Conservation (phyloP, 2,888 invertebrate species). For the Calameuta pallipes region DNA sequence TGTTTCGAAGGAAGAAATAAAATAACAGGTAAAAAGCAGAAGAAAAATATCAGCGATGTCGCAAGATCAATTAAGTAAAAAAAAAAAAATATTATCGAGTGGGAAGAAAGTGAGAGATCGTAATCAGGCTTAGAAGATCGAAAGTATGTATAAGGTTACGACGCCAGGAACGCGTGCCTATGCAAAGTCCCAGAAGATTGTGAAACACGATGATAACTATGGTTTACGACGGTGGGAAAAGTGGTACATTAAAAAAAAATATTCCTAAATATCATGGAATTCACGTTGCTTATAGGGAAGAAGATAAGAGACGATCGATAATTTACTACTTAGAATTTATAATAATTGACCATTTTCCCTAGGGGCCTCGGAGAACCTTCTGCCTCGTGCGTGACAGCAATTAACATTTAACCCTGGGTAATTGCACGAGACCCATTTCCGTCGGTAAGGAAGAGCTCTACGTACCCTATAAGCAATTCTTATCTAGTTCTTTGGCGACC, state of each 20-base stretch:
- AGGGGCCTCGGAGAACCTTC: background rate
- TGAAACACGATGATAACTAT: background rate
- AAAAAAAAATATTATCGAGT: background rate
- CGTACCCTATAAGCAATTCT: background rate
- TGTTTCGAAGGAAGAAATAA: background rate
- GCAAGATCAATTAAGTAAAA: background rate
- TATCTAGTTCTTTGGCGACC: background rate
- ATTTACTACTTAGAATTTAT: background rate
- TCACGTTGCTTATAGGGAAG: background rate
- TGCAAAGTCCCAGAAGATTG: background rate
- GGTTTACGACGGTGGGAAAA: background rate
- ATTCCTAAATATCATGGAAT: background rate
- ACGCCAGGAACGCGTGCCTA: background rate
- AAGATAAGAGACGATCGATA: background rate
- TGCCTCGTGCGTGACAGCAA: conserved; percentile 25
- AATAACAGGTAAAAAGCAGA: background rate
- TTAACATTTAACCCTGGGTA: conserved; percentile 49
- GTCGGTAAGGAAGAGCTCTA: background rate
- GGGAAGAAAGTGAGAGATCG: background rate
- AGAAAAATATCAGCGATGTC: background rate
- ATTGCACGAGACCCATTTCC: conserved; percentile 29
- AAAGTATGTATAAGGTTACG: background rate
- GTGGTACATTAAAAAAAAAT: background rate
- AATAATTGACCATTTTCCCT: background rate
- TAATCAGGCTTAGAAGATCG: background rate